Evolutionary conservation across 2,113 vertebrate genomes (phyloP).

Genomic region (Nyctereutes procyonoides): DNA sequence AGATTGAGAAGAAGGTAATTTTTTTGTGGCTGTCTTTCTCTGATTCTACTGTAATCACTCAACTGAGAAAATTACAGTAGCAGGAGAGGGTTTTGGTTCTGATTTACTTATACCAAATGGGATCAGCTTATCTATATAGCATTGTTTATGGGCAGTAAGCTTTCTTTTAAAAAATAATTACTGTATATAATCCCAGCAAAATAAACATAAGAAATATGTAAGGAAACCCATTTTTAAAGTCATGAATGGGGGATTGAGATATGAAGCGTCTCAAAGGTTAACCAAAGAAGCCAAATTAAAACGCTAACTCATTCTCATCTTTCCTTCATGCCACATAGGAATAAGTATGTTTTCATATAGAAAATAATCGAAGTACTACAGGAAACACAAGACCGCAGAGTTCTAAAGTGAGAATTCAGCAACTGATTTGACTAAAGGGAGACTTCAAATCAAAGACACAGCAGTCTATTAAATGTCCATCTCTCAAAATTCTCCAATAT

Average conservation of each 20-base stretch:
- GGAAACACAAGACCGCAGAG: not conserved
- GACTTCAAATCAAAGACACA: not conserved
- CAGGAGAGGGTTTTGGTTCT: not conserved
- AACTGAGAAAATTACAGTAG: not conserved
- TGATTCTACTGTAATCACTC: not conserved
- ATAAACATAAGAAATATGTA: constrained; percentile 13
- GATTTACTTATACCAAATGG: not conserved
- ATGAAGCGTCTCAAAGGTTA: not conserved
- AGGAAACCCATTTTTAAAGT: not conserved
- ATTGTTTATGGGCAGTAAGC: not conserved
- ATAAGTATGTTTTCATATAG: not conserved
- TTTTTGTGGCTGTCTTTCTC: not conserved
- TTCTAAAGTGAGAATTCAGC: constrained; percentile 9
- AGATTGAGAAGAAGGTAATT: not conserved
- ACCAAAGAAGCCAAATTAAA: not conserved
- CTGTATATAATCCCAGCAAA: not conserved
- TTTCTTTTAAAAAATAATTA: constrained; percentile 20
- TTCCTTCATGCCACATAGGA: not conserved
- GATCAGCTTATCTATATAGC: not conserved
- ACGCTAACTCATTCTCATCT: not conserved
- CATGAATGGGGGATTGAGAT: not conserved
- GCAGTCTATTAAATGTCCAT: not conserved
- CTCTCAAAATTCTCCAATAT: not conserved
- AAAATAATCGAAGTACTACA: not conserved
- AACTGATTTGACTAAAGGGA: not conserved